Base-by-base conservation (phyloP, 2,888 invertebrate genomes). In the Trilocha varians region DNA sequence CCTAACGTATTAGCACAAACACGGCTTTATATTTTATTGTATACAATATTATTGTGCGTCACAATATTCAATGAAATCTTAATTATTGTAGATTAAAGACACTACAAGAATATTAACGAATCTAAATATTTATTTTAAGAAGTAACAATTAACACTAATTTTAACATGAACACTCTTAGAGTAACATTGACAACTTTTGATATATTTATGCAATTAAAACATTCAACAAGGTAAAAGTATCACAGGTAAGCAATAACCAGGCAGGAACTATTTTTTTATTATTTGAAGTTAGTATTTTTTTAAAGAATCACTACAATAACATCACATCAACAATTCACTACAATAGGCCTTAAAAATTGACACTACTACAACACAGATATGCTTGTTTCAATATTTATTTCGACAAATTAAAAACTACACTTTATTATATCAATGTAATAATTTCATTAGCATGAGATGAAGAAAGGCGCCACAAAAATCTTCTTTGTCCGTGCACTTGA, bases 401-500 rank as follows among this genome's bases (percentile, higher is more conserved):
- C 59, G 70, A 67, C 67, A 70, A 58, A 62, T 59, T 53, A 68
- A 66, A 53, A 52, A 59, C 62, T 66, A 59, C 55, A 52, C 51
- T 53, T 60, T 59, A 55, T 52, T 65, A 73, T 67, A 77, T 70
- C 70, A 69, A 61, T 64, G 54, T 6, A 9, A 25, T 25, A 55
- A 55, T 49, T 60, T 64, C 63, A 62, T 62, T 58, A 64, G 58
- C 65, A 66, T 62, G 56, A 55, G 58, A 57, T 48, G 55, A 58
- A 69, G 70, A 65, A 66, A 53, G 62, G 59, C 62, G 65, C 61
- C 67, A 62, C 65, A 66, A 60, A 59, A 67, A 70, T 75, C 70
- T 78, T 73, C 85, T 85, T 84, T 84, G 85, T 85, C 80, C 83
- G 79, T 78, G 80, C 79, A 83, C 83, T 80, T 76, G 80, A 80